Evolutionary conservation across 2,888 invertebrate genomes (phyloP), one percentile per base, ranked within the genome.

Genomic region (Pycnomerus fuliginosus): DNA sequence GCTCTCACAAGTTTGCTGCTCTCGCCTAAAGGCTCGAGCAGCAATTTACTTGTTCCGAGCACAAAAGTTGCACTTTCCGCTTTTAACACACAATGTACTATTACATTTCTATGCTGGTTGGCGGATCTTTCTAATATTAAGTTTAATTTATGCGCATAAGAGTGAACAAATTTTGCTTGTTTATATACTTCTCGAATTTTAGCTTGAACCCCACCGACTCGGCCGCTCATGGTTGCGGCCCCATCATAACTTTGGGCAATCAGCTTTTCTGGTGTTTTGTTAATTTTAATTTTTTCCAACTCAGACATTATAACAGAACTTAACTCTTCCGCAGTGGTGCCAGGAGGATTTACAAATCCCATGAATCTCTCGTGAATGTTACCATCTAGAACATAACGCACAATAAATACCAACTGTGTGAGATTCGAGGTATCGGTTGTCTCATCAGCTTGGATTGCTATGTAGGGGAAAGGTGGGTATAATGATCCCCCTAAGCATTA

Each of bases 391-490:
- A 45, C 47, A 45, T 65, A 65, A 16, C 62, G 44, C 10, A 61
- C 44, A 36, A 65, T 51, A 27, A 61, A 28, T 12, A 60, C 55
- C 47, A 58, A 39, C 48, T 63, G 61, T 27, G 37, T 43, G 20
- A 39, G 27, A 15, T 25, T 22, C 2, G 53, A 51, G 31, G 58
- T 47, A 47, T 68, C 64, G 1, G 58, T 60, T 14, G 56, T 60
- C 42, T 64, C 68, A 45, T 67, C 64, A 16, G 52, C 51, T 44
- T 62, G 55, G 7, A 66, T 46, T 14, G 61, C 54, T 17, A 55
- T 16, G 37, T 36, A n/a, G n/a, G n/a, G n/a, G n/a, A n/a, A n/a
- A n/a, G n/a, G n/a, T n/a, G n/a, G n/a, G n/a, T n/a, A n/a, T n/a
- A n/a, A n/a, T n/a, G n/a, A n/a, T n/a, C n/a, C n/a, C n/a, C n/a